Evolutionary conservation across 2,113 vertebrate species (phyloP).

Genomic region (Strix uralensis): DNA sequence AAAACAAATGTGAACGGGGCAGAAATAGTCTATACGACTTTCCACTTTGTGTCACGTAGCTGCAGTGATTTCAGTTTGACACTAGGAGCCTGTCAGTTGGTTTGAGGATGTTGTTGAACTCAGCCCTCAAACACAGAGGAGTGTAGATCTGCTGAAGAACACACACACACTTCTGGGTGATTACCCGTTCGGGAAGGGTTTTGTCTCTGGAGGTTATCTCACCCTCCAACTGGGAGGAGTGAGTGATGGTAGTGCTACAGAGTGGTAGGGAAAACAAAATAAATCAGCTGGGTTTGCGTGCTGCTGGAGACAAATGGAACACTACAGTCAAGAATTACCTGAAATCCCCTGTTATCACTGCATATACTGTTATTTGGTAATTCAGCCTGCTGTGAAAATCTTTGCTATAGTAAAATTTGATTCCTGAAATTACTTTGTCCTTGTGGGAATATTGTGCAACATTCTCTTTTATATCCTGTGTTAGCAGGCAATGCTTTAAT

Average conservation of each 20-base stretch:
- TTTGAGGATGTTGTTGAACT: not conserved
- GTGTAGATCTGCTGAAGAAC: not conserved
- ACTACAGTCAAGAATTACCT: constrained; percentile 16
- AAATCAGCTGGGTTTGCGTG: constrained; percentile 4
- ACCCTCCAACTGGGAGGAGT: not conserved
- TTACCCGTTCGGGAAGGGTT: not conserved
- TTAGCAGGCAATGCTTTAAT: constrained; percentile 45
- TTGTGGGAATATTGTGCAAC: constrained; percentile 46
- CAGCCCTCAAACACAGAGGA: not conserved
- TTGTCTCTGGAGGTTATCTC: not conserved
- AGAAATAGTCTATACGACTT: not conserved
- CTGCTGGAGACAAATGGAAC: constrained; percentile 33
- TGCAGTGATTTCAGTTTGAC: not conserved
- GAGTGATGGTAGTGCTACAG: not conserved
- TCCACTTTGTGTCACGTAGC: not conserved
- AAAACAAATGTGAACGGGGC: not conserved
- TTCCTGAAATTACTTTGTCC: constrained; percentile 51
- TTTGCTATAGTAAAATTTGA: constrained; percentile 52
- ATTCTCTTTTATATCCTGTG: constrained; percentile 52
- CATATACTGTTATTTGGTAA: constrained; percentile 51
- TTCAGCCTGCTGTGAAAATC: constrained; percentile 52
- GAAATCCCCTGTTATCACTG: constrained; percentile 24
- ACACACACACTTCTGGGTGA: not conserved
- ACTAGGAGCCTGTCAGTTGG: not conserved
- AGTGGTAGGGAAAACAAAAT: constrained; percentile 19